A percentile compares a stretch with the other conserved stretches of the same genome.
Conservation (phyloP, 2,888 invertebrate genomes). For the Nephrotoma flavescens region DNA sequence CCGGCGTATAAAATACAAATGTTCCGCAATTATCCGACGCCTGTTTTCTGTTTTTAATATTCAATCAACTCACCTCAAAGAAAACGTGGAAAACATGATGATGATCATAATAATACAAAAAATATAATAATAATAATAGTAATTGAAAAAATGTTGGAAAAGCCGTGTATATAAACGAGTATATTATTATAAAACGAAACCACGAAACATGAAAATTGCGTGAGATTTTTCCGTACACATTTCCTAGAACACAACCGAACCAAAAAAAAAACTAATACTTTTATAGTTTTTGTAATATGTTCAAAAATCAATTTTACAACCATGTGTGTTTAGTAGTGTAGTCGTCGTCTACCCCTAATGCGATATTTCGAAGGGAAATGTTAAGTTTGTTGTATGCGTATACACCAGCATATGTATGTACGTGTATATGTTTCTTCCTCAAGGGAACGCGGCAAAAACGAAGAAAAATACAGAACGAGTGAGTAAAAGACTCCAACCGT, state of each 20-base stretch:
- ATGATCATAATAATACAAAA: neutral
- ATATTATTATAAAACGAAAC: neutral
- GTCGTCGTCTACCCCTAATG: neutral
- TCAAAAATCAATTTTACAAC: neutral
- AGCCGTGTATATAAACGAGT: neutral
- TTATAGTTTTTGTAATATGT: neutral
- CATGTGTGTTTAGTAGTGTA: neutral
- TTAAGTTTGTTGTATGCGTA: neutral
- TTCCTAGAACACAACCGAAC: neutral
- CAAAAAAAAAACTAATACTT: neutral
- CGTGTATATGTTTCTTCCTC: neutral
- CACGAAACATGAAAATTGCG: neutral
- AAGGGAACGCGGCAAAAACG: neutral
- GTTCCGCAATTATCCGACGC: neutral
- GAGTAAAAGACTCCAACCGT: neutral
- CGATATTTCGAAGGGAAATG: neutral
- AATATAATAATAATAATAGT: neutral
- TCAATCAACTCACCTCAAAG: neutral
- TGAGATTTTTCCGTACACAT: neutral
- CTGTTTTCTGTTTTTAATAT: neutral
- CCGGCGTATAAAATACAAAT: neutral
- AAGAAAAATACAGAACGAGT: neutral
- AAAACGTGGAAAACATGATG: neutral
- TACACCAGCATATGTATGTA: neutral
- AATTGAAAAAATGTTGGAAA: neutral